Percentiles rank a stretch among this genome's conserved stretches.
Conservation (phyloP, 2,797 vertebrate species). For the Natrix natrix region DNA sequence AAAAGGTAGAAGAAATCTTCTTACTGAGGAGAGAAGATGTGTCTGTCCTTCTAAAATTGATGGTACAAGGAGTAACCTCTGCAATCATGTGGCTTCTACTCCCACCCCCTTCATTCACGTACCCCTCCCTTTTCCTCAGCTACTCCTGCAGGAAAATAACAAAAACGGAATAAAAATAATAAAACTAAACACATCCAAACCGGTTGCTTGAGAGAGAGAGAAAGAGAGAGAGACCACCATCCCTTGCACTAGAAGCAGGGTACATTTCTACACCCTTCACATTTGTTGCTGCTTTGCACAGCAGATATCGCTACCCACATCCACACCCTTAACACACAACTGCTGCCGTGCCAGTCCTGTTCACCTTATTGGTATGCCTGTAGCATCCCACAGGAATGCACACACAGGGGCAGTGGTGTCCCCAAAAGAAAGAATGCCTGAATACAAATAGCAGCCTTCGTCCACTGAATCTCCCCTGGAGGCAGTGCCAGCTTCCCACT, state of each 20-base stretch:
- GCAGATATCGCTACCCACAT: slow-evolving; percentile 16
- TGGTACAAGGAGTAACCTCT: not conserved
- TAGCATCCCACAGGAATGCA: slow-evolving; percentile 30
- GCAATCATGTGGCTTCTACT: slow-evolving; percentile 28
- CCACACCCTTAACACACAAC: slow-evolving; percentile 33
- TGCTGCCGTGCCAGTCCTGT: not conserved
- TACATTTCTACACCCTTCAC: slow-evolving; percentile 49
- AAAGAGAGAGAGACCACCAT: slow-evolving; percentile 11
- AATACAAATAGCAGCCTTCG: slow-evolving; percentile 44
- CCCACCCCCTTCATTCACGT: slow-evolving; percentile 16
- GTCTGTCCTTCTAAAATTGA: not conserved
- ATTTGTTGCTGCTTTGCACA: slow-evolving; percentile 32
- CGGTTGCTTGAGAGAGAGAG: slow-evolving; percentile 12
- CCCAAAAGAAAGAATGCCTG: slow-evolving; percentile 47
- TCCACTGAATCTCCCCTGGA: slow-evolving; percentile 36
- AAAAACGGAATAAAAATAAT: slow-evolving; percentile 44
- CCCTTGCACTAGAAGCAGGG: slow-evolving; percentile 45
- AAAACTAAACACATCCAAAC: slow-evolving; percentile 57
- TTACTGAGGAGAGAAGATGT: slow-evolving; percentile 1
- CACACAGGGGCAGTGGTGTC: slow-evolving; percentile 24
- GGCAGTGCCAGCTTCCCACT: not conserved
- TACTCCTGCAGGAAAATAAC: slow-evolving; percentile 55
- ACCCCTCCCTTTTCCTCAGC: slow-evolving; percentile 49
- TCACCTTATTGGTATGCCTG: slow-evolving; percentile 29
- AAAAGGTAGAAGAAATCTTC: slow-evolving; percentile 15